Percentiles rank a stretch among this genome's conserved stretches.
phyloP scores from a whole-genome alignment of 2,113 vertebrate species.

The Calidris pygmaea region DNA sequence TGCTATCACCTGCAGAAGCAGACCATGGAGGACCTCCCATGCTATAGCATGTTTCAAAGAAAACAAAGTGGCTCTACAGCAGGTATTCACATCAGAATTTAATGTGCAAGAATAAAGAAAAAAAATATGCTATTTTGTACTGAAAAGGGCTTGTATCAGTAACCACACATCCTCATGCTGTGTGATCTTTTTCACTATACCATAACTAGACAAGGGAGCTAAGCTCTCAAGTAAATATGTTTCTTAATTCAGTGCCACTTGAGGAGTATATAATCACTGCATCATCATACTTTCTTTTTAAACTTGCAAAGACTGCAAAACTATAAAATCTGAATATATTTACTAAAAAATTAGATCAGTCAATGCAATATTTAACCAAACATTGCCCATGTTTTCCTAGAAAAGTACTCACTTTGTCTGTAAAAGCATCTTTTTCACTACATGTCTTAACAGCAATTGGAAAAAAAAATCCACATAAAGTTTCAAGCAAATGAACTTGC shows the following conservation, averaged over 20 bases:
- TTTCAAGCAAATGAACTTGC: background rate
- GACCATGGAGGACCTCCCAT: background rate
- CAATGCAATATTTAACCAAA: background rate
- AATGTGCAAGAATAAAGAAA: background rate
- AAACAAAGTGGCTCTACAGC: background rate
- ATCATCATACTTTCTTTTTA: background rate
- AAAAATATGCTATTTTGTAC: background rate
- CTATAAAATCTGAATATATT: background rate
- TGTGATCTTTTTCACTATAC: background rate
- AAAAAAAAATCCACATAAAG: background rate
- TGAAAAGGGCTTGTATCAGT: fast-evolving
- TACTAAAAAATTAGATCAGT: background rate
- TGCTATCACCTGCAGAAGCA: background rate
- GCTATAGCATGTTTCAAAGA: background rate
- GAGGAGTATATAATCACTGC: background rate
- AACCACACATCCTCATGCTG: background rate
- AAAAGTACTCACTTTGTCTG: background rate
- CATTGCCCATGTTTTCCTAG: fast-evolving
- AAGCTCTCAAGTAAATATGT: background rate
- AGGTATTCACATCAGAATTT: background rate
- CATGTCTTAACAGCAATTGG: background rate
- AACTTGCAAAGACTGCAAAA: background rate
- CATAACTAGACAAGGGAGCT: background rate
- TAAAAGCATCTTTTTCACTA: background rate
- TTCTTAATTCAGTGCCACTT: background rate